Evolutionary conservation across 1,140 invertebrate species (phyloP).

Genomic region (Ceratina japonica): DNA sequence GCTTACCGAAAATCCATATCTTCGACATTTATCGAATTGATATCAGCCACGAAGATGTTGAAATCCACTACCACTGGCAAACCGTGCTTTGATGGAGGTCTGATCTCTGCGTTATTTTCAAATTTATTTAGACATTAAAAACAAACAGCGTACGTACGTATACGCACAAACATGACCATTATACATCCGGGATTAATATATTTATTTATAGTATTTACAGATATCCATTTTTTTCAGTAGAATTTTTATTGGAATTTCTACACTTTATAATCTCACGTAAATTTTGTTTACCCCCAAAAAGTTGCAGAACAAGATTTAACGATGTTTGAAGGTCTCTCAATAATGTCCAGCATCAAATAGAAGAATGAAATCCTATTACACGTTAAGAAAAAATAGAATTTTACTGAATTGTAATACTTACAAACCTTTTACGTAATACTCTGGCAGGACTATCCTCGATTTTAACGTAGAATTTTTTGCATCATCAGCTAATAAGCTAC

Average conservation of each 20-base stretch:
- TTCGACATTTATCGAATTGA: conserved; percentile 92
- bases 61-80: conserved; percentile 87
- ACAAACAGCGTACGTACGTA: background rate
- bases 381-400: background rate
- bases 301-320: no score
- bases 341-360: no score
- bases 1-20: conserved; percentile 91
- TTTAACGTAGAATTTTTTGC: conserved; percentile 82
- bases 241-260: background rate
- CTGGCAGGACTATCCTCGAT: conserved; percentile 83
- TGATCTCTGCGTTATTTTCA: conserved; percentile 81
- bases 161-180: no score
- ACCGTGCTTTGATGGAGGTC: conserved; percentile 84
- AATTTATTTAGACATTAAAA: conserved; percentile 3
- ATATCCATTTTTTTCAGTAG: background rate
- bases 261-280: no score
- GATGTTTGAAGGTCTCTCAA: no score
- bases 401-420: background rate
- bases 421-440: conserved; percentile 86
- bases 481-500: conserved; percentile 78
- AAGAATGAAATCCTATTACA: no score
- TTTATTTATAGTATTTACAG: background rate
- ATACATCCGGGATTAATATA: background rate
- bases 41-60: conserved; percentile 89
- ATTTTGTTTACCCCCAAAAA: no score